Percentiles rank a stretch among this genome's conserved stretches.
Conservation (phyloP, 2,888 invertebrate genomes). For the Myopa tessellatipennis region DNA sequence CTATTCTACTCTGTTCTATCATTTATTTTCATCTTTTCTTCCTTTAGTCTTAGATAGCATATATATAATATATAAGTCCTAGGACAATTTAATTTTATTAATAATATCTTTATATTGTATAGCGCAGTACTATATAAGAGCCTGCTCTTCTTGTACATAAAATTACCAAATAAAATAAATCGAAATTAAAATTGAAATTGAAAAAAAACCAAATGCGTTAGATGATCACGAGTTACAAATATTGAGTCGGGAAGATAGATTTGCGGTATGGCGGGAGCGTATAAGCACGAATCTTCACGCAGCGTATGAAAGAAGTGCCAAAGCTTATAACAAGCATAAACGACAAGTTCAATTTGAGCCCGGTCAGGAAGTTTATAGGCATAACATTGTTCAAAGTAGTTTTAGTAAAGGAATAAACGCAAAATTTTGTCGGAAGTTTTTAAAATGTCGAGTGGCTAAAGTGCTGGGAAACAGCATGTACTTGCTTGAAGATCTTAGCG, state of each 20-base stretch:
- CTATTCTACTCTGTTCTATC: no score
- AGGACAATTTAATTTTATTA: no score
- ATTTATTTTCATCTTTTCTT: no score
- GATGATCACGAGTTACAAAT: background rate
- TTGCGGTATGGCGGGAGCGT: background rate
- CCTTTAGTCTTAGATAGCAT: no score
- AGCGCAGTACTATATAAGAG: no score
- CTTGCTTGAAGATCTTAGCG: background rate
- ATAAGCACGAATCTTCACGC: background rate
- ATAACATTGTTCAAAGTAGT: background rate
- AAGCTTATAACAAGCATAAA: background rate
- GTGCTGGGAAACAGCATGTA: background rate
- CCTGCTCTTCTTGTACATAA: no score
- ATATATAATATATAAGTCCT: no score
- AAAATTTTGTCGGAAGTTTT: background rate
- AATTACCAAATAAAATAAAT: no score
- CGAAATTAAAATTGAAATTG: no score
- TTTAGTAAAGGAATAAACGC: background rate
- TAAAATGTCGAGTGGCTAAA: background rate
- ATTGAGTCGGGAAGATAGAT: background rate
- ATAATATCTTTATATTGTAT: no score
- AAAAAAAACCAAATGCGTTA: background rate
- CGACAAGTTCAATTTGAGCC: background rate
- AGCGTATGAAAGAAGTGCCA: background rate
- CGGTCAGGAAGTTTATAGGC: conserved; percentile 7